A percentile compares a stretch with the other conserved stretches of the same genome.
Conservation (phyloP, 2,888 invertebrate genomes). For the Melinaea marsaeus region DNA sequence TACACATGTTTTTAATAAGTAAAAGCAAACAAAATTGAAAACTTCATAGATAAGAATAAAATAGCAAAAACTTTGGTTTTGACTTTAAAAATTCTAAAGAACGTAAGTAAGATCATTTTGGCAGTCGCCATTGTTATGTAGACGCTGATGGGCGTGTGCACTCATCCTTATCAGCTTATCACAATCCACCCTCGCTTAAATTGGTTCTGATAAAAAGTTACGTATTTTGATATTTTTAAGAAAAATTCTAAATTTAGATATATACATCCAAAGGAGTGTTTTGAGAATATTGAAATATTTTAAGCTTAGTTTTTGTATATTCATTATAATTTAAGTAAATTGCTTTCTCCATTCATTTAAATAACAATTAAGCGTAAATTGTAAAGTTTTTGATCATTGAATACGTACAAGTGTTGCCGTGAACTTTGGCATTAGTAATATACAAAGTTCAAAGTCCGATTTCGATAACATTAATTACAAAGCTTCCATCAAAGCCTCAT, state of each 20-base stretch:
- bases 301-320: no score
- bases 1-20: no score
- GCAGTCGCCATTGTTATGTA: conserved; percentile 12
- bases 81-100: neutral
- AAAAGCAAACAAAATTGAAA: no score
- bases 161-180: conserved; percentile 23
- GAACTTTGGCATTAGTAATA: conserved; percentile 10
- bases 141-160: conserved; percentile 19
- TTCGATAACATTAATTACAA: conserved; percentile 20
- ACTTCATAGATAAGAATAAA: neutral
- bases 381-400: no score
- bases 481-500: conserved; percentile 12
- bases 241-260: neutral
- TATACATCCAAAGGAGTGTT: neutral
- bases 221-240: conserved; percentile 23
- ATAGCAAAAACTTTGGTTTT: conserved; percentile 1
- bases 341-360: no score
- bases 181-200: conserved; percentile 19
- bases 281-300: neutral
- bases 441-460: conserved; percentile 14
- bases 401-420: neutral
- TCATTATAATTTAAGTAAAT: no score
- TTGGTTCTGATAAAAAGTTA: conserved; percentile 24
- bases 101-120: neutral
- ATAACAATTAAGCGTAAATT: no score